A percentile compares a stretch with the other conserved stretches of the same genome.
Evolutionary conservation across 1,140 invertebrate genomes (phyloP).

Genomic region (Lordiphosa mommai): DNA sequence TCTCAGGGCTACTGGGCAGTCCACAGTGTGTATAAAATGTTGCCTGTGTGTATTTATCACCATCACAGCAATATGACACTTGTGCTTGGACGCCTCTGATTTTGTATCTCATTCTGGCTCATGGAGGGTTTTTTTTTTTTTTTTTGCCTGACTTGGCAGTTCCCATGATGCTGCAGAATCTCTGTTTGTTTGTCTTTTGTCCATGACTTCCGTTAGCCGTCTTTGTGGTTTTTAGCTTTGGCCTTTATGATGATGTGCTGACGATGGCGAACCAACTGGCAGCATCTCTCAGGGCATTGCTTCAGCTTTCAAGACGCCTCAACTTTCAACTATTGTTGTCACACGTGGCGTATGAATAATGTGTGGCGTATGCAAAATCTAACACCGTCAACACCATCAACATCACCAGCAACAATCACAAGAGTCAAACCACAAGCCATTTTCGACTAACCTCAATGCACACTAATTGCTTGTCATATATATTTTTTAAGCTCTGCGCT

Average conservation of each 20-base stretch:
- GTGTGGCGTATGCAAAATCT: slow-evolving; percentile 51
- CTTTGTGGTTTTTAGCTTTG: slow-evolving; percentile 33
- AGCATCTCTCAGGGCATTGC: slow-evolving; percentile 35
- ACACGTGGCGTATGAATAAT: slow-evolving; percentile 73
- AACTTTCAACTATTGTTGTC: slow-evolving; percentile 62
- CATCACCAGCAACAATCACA: slow-evolving; percentile 14
- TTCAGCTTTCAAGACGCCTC: slow-evolving; percentile 45
- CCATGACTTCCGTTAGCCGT: slow-evolving; percentile 72
- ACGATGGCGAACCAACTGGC: slow-evolving; percentile 35
- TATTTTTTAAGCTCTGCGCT: slow-evolving; percentile 21
- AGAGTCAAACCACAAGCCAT: slow-evolving; percentile 52
- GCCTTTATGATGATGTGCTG: slow-evolving; percentile 44
- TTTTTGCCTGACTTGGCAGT: slow-evolving; percentile 63
- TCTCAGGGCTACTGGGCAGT: slow-evolving; percentile 58
- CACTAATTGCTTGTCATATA: slow-evolving; percentile 78
- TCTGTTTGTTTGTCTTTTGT: slow-evolving; percentile 70
- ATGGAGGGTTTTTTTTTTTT: slow-evolving; percentile 24
- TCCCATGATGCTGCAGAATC: slow-evolving; percentile 76
- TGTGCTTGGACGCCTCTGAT: slow-evolving; percentile 51
- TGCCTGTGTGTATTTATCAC: slow-evolving; percentile 54
- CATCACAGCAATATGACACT: slow-evolving; percentile 69
- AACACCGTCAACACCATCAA: slow-evolving; percentile 13
- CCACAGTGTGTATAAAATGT: slow-evolving; percentile 63
- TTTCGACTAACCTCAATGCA: slow-evolving; percentile 74
- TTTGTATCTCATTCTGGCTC: neutral